Evolutionary conservation across 2,797 vertebrate species (phyloP).

Genomic region (Malacoraja senta): DNA sequence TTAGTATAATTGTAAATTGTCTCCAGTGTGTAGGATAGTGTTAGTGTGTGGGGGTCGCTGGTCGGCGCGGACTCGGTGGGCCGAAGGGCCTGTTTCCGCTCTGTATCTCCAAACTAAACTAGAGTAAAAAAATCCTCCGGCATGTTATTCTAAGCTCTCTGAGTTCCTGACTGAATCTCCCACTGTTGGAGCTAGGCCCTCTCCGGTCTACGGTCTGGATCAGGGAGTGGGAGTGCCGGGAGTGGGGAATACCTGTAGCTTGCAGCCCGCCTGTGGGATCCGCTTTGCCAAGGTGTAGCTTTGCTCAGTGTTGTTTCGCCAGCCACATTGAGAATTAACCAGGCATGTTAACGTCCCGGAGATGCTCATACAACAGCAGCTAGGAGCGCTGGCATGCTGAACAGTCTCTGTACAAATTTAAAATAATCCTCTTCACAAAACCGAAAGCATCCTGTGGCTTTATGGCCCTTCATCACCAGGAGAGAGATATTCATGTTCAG

Average conservation of each 20-base stretch:
- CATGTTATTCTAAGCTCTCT: not conserved
- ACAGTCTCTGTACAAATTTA: not conserved
- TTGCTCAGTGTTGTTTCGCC: not conserved
- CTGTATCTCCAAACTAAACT: no score
- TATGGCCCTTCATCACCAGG: not conserved
- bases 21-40: no score
- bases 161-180: not conserved
- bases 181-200: no score
- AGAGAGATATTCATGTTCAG: not conserved
- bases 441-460: not conserved
- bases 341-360: not conserved
- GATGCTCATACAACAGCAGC: not conserved
- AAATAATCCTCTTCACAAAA: not conserved
- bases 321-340: not conserved
- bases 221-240: not conserved
- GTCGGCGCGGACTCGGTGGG: no score
- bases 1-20: no score
- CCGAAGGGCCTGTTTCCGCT: no score
- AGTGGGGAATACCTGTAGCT: not conserved
- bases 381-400: not conserved
- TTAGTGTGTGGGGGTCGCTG: no score
- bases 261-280: not conserved
- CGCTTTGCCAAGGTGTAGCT: not conserved
- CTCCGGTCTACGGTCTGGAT: not conserved
- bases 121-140: not conserved